A percentile compares a stretch with the other conserved stretches of the same genome.
These are phyloP conservation scores for Caenorhabditis sp. DNA, from an alignment of 2,888 invertebrate genomes.

Conservation along the genomic window DNA sequence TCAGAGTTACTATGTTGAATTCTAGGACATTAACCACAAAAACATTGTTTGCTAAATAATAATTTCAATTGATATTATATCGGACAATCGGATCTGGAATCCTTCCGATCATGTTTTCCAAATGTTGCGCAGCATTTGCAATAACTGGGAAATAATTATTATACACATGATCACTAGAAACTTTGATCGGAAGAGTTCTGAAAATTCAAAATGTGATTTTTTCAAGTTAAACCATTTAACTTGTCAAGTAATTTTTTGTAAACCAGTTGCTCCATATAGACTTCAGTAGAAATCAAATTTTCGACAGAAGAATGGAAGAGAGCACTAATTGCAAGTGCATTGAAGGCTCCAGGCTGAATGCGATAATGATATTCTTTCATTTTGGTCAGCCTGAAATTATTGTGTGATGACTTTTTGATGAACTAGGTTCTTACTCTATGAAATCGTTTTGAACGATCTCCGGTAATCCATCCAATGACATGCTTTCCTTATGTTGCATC, in stretches of 20 bases:
- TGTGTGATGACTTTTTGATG: no score
- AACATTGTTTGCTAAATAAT: constrained; percentile 7
- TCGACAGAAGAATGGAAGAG: constrained; percentile 20
- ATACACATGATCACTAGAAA: constrained; percentile 39
- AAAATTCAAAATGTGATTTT: background rate
- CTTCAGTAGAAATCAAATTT: constrained; percentile 24
- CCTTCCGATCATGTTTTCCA: constrained; percentile 18
- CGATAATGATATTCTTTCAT: constrained; percentile 35
- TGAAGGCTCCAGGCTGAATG: constrained; percentile 62
- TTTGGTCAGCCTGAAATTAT: constrained; percentile 24
- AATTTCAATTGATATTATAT: constrained; percentile 10
- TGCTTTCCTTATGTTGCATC: constrained; percentile 60
- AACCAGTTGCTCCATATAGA: constrained; percentile 40
- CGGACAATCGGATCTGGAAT: constrained; percentile 22
- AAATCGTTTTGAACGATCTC: constrained; percentile 14
- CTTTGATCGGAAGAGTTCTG: constrained; percentile 52
- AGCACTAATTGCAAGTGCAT: constrained; percentile 42
- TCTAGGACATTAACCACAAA: no score
- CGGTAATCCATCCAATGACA: constrained; percentile 27
- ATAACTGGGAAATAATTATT: constrained; percentile 35
- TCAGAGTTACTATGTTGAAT: no score
- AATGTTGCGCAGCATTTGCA: constrained; percentile 17
- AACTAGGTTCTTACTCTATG: constrained; percentile 21
- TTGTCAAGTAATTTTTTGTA: constrained; percentile 49
- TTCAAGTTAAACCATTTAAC: background rate